Evolutionary conservation across 2,797 vertebrate species (phyloP), one percentile per base, ranked within the genome.

Genomic region (Catharus ustulatus): DNA sequence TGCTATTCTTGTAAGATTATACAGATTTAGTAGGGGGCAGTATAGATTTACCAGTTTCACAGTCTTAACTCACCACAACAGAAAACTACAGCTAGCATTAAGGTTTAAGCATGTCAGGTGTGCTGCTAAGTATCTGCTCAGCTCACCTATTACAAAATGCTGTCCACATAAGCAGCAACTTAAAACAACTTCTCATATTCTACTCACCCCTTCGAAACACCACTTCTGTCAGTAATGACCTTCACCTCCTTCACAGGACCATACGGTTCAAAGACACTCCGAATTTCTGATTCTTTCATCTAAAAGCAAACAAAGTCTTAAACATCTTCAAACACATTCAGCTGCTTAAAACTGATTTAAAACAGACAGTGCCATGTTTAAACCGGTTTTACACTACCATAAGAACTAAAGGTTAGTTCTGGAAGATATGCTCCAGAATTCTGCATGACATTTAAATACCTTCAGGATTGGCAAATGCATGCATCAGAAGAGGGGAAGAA

Each of bases 181-280:
- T 64, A 16, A 32, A 77, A 40, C 13, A 83, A 29, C 10, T 19
- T 30, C 29, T 72, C 13, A 12, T n/a, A 2, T 85, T 77, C 63
- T 59, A 97, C 98, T 98, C 89, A 99, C 99, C 99, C 99, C 98
- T 99, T 99, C 48, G 99, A 99, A 94, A 99, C 98, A 63, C 99
- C 99, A 91, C 98, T 98, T 76, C 98, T 98, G 97, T 99, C 99
- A 3, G 98, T 99, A 97, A 99, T 99, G 92, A 99, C 99, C 97
- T 99, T 99, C 24, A 99, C 99, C 97, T 99, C 99, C 94, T 99
- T 99, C 57, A 99, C 98, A 52, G 97, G 63, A 59, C 99, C 99
- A 15, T 98, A 99, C 80, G 97, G 97, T 55, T 98, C 97, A 87
- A 99, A 99, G 96, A 99, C 98, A 66, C 98, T 98, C 51, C 97